Base-by-base conservation (phyloP, 1,140 invertebrate species). In the Mizuhopecten yessoensis region DNA sequence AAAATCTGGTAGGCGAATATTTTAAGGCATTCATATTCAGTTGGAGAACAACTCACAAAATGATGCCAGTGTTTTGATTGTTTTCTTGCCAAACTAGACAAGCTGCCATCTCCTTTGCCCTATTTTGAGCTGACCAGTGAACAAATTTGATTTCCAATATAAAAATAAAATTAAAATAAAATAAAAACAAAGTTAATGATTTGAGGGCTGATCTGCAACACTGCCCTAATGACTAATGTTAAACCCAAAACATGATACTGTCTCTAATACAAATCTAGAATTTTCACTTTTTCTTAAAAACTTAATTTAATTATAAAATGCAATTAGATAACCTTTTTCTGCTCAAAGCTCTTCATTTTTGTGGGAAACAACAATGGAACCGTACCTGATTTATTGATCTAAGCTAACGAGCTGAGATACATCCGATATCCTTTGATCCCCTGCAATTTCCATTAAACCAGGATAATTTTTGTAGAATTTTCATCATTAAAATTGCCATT, bases 401-500 rank as follows among this genome's bases (percentile, higher is more conserved):
- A 9, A 75, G 23, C n/a, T 11, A 29, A 29, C 5, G 57, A 75
- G 57, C 23, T 9, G 23, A 29, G 57, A 75, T 75, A n/a, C n/a
- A 75, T 29, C 57, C 23, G n/a, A 75, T 7, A 75, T 75, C 23
- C 20, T 75, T n/a, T 75, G 57, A 75, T 75, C 57, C 45, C n/a
- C 5, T 75, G 23, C 5, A 17, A 5, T 75, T 75, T 75, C n/a
- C 57, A 29, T 75, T 75, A 49, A 49, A 9, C 20, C 45, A 49
- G 11, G 36, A 39, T 5, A 39, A 9, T 75, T 75, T 75, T 5
- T 29, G 57, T 29, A 75, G 57, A 75, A 75, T 29, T 75, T 75
- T 75, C 57, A 75, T 75, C 57, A 75, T 75, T 75, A 75, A 75
- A 75, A 75, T 75, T 75, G 57, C 57, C 3, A 75, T 75, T 75